A percentile compares a stretch with the other conserved stretches of the same genome.
These are phyloP conservation scores for Diarsia dahlii DNA, from an alignment of 2,888 invertebrate genomes.

Conservation along the genomic window DNA sequence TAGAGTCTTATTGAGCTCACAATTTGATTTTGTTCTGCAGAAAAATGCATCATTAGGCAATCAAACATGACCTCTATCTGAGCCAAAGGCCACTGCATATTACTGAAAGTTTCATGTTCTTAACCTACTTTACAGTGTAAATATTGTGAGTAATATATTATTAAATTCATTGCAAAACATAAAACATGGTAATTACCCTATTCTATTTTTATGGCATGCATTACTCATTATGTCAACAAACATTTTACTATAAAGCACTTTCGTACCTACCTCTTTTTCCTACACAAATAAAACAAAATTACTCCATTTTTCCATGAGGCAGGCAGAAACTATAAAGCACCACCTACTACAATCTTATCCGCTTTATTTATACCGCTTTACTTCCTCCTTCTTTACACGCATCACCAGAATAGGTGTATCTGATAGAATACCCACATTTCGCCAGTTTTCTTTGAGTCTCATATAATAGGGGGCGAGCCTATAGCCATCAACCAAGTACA, in stretches of 20 bases:
- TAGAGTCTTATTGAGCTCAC: neutral
- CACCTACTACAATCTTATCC: neutral
- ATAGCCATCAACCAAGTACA: no score
- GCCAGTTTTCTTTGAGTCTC: no score
- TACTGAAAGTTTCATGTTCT: neutral
- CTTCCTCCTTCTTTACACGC: neutral
- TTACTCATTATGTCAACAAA: neutral
- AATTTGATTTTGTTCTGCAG: neutral
- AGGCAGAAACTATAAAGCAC: neutral
- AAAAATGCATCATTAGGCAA: neutral
- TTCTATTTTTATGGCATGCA: slow-evolving; percentile 1
- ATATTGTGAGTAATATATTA: neutral
- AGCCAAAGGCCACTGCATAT: neutral
- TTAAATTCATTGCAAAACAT: slow-evolving; percentile 3
- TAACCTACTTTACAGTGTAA: neutral
- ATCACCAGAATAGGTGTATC: no score
- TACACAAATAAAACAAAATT: neutral
- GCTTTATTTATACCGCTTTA: neutral
- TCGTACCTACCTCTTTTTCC: neutral
- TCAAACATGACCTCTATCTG: neutral
- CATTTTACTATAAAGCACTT: neutral
- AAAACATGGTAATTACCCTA: slow-evolving; percentile 2
- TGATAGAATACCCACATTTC: no score
- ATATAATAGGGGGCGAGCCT: no score
- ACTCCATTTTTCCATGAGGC: neutral